Conservation (phyloP, 2,888 invertebrate genomes). For the Crossocerus cetratus region DNA sequence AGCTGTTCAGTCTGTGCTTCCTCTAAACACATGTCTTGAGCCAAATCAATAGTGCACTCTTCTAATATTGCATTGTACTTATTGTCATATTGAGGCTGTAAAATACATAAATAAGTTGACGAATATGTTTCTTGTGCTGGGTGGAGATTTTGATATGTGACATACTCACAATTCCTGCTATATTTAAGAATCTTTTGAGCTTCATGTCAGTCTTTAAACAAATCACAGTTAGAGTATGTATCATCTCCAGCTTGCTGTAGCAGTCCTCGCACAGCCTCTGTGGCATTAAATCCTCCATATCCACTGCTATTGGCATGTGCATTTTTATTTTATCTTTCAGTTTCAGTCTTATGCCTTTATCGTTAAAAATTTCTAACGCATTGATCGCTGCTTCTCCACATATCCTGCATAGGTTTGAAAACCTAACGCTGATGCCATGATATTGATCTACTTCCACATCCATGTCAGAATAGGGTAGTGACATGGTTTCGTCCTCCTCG, state of each 20-base stretch:
- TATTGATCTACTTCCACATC: conserved; percentile 53
- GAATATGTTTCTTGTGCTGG: neutral
- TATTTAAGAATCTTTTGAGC: conserved; percentile 60
- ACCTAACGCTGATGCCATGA: conserved; percentile 46
- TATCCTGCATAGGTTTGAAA: conserved; percentile 63
- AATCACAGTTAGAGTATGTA: conserved; percentile 57
- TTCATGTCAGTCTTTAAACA: conserved; percentile 63
- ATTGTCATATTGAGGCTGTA: conserved; percentile 56
- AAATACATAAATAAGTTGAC: conserved; percentile 22
- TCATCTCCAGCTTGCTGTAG: conserved; percentile 60
- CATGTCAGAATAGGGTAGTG: conserved; percentile 46
- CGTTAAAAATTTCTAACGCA: conserved; percentile 62
- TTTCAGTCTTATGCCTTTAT: conserved; percentile 55
- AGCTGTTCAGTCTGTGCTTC: conserved; percentile 19
- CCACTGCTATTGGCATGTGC: conserved; percentile 63
- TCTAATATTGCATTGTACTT: conserved; percentile 54
- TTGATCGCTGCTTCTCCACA: conserved; percentile 58
- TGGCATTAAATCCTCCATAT: conserved; percentile 57
- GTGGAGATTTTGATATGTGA: neutral
- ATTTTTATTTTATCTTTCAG: conserved; percentile 65
- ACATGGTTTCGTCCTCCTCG: neutral
- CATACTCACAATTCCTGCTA: conserved; percentile 54
- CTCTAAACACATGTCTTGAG: conserved; percentile 46
- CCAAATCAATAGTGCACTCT: conserved; percentile 50
- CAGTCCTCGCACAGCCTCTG: conserved; percentile 63